Evolutionary conservation across 2,888 invertebrate genomes (phyloP), one percentile per base, ranked within the genome.

Genomic region (Bombylius discolor): DNA sequence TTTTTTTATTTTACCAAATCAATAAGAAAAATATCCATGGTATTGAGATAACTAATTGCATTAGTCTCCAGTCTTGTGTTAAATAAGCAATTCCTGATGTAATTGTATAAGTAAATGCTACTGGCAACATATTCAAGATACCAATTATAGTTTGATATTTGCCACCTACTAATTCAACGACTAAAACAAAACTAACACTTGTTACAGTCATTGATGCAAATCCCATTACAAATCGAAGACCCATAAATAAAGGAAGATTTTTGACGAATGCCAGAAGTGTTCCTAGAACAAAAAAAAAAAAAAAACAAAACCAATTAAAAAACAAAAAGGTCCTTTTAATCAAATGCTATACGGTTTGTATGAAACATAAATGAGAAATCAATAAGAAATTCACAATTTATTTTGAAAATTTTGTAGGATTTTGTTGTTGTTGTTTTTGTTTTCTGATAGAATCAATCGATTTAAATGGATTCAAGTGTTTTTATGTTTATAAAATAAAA

Each of bases 121-220:
- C 79, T 14, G 83, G 82, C 63, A 83, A 76, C 59, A 83, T 73
- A 66, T 81, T 81, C 42, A 80, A 77, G 51, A 83, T 80, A 5
- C 83, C 83, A 58, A 82, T 77, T 58, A 83, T 77, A 47, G 81
- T 81, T 59, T 82, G 74, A 80, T 81, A 82, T 65, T 78, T 77
- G 47, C 82, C 81, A 58, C 81, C 81, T 31, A 83, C 81, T 58
- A 83, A 67, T 72, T 83, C 83, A 64, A 83, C 80, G 53, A 81
- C 79, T 49, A 84, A 71, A 39, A 84, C 83, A 69, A 84, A 84
- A 57, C 81, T 81, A 52, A 89, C 88, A 62, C 89, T 83, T 60
- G 70, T 67, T 61, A 73, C 71, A 57, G 83, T 81, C 66, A 83
- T 81, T 57, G 80, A 81, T 61, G 81, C 78, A 70, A 79, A 81